Evolutionary conservation across 2,888 invertebrate species (phyloP).

Genomic region (Plagodis pulveraria): DNA sequence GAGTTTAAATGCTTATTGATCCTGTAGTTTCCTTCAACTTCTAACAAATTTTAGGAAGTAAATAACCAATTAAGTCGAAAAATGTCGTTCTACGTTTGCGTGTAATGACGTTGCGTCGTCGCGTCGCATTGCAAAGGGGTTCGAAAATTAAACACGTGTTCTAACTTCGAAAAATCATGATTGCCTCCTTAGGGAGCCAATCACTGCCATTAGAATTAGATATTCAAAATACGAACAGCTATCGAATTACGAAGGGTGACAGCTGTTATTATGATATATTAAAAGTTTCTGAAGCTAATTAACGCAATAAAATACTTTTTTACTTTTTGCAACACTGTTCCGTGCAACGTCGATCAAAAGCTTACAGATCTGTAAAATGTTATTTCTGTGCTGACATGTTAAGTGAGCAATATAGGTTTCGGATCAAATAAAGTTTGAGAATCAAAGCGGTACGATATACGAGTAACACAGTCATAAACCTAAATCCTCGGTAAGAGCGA

Average conservation of each 20-base stretch:
- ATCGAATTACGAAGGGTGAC: constrained; percentile 75
- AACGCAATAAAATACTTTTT: constrained; percentile 31
- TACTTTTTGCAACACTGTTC: constrained; percentile 20
- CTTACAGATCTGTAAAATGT: constrained; percentile 30
- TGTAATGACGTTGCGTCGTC: constrained; percentile 45
- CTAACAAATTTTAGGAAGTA: constrained; percentile 43
- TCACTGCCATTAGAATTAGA: constrained; percentile 83
- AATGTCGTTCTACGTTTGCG: constrained; percentile 38
- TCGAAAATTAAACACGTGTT: constrained; percentile 81
- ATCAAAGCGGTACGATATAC: constrained; percentile 46
- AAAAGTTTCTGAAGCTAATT: constrained; percentile 31
- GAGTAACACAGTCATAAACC: constrained; percentile 63
- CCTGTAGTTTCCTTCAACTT: constrained; percentile 17
- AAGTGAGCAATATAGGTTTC: constrained; percentile 35
- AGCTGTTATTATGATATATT: constrained; percentile 48
- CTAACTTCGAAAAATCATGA: constrained; percentile 79
- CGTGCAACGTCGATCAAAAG: constrained; percentile 46
- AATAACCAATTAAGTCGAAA: constrained; percentile 37
- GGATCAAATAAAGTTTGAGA: constrained; percentile 37
- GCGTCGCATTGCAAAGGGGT: constrained; percentile 76
- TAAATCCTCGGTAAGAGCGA: constrained; percentile 54
- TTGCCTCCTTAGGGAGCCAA: constrained; percentile 83
- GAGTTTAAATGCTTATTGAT: constrained; percentile 21
- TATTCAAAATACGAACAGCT: constrained; percentile 76
- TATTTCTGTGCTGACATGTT: constrained; percentile 33